Conservation (phyloP, 2,113 vertebrate genomes). For the Camelus dromedarius region DNA sequence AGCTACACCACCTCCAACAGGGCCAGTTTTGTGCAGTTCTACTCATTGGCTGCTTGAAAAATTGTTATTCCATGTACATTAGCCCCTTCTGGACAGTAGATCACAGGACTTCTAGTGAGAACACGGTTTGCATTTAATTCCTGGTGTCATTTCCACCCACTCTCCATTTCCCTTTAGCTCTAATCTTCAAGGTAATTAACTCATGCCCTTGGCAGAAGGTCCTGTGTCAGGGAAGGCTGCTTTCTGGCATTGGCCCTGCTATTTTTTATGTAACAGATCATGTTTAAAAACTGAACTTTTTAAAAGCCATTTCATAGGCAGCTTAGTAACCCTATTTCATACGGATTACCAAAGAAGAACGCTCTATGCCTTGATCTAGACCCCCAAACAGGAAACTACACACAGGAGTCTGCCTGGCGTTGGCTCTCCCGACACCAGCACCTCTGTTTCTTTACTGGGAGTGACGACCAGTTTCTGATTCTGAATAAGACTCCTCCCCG, state of each 20-base stretch:
- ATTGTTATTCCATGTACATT: accelerated
- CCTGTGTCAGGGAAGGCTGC: too few species aligned
- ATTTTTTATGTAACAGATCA: neutral
- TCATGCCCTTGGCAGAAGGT: neutral
- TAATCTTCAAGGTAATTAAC: neutral
- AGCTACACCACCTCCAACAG: neutral
- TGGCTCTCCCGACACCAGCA: accelerated
- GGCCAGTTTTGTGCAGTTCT: neutral
- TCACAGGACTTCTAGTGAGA: neutral
- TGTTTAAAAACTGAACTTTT: neutral
- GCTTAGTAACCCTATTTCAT: too few species aligned
- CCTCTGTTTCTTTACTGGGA: neutral
- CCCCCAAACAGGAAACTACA: too few species aligned
- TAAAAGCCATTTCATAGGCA: neutral
- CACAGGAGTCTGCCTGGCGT: accelerated
- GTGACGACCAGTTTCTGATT: neutral
- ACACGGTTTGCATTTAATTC: neutral
- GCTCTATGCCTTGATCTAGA: neutral
- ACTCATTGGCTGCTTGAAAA: neutral
- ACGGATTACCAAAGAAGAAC: accelerated
- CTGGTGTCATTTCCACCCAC: neutral
- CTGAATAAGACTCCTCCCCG: accelerated
- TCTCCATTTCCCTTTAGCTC: neutral
- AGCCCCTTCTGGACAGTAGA: neutral
- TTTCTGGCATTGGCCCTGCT: neutral